Evolutionary conservation across 2,797 vertebrate genomes (phyloP).

Genomic region (Silurus lanzhouensis): DNA sequence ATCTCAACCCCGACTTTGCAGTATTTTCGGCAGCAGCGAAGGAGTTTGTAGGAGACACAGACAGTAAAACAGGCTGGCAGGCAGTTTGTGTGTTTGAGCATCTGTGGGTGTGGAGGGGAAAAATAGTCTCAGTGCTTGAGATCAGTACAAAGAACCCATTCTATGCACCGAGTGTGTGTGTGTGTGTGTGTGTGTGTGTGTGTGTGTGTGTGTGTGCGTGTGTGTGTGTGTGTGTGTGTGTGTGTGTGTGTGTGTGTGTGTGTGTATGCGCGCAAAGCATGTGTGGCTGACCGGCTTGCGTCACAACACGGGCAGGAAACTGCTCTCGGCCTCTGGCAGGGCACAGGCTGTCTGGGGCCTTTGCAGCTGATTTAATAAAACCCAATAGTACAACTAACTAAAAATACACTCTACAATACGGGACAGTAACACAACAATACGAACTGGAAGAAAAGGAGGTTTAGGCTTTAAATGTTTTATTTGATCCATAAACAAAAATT

Average conservation of each 20-base stretch:
- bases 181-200: constrained; percentile 36
- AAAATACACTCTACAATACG: constrained; percentile 73
- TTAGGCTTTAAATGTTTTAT: constrained; percentile 28
- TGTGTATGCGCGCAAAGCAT: constrained; percentile 40
- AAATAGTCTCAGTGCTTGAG: constrained; percentile 60
- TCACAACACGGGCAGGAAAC: constrained; percentile 76
- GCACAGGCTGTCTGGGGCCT: constrained; percentile 55
- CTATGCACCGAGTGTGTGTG: constrained; percentile 45
- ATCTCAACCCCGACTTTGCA: constrained; percentile 1
- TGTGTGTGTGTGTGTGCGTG: constrained; percentile 45
- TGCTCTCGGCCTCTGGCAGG: constrained; percentile 58
- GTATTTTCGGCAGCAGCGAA: constrained; percentile 32
- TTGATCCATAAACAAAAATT: constrained; percentile 14
- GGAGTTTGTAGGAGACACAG: constrained; percentile 39
- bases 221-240: constrained; percentile 42
- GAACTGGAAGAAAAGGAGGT: background rate
- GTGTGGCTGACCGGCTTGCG: constrained; percentile 62
- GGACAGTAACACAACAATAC: constrained; percentile 60
- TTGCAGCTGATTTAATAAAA: constrained; percentile 67
- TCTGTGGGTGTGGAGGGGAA: constrained; percentile 61
- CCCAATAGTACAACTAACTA: constrained; percentile 68
- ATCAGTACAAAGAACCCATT: constrained; percentile 62
- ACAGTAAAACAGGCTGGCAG: constrained; percentile 55
- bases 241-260: constrained; percentile 47
- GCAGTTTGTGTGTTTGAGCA: constrained; percentile 45